These are phyloP conservation scores for Pseudorectes ferrugineus DNA, from an alignment of 2,113 vertebrate genomes.

Conservation along the genomic window DNA sequence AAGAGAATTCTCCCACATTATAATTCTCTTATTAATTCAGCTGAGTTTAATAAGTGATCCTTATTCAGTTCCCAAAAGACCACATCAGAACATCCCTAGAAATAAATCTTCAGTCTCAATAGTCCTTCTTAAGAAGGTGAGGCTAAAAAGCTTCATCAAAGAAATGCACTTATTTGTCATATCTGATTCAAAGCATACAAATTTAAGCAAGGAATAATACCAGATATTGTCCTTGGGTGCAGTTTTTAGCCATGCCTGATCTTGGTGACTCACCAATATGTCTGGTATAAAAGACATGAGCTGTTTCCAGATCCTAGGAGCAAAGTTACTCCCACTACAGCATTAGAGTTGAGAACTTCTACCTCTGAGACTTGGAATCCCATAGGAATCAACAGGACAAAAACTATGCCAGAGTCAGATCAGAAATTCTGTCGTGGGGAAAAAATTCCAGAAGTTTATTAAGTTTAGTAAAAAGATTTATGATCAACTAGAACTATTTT, in stretches of 20 bases:
- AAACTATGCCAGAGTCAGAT: not conserved
- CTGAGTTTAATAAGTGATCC: conserved; percentile 20
- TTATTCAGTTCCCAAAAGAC: conserved; percentile 17
- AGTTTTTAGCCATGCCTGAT: not conserved
- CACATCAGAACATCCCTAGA: conserved; percentile 2
- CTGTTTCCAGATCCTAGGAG: not conserved
- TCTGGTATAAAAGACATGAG: not conserved
- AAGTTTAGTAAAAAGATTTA: not conserved
- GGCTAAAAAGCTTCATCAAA: not conserved
- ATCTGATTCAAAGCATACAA: not conserved
- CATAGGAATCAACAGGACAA: not conserved
- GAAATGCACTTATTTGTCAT: not conserved
- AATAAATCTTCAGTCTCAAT: conserved; percentile 31
- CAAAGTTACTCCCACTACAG: not conserved
- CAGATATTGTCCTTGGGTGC: not conserved
- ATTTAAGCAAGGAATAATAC: not conserved
- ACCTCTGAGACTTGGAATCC: not conserved
- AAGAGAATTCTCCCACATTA: conserved; percentile 38
- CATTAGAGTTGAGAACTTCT: not conserved
- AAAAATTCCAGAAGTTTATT: not conserved
- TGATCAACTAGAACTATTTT: not conserved
- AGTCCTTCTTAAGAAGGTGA: conserved; percentile 4
- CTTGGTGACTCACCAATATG: not conserved
- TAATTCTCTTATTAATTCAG: conserved; percentile 45
- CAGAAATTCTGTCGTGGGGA: not conserved